Base-by-base conservation (phyloP, 2,888 invertebrate species). In the Cotesia congregata region DNA sequence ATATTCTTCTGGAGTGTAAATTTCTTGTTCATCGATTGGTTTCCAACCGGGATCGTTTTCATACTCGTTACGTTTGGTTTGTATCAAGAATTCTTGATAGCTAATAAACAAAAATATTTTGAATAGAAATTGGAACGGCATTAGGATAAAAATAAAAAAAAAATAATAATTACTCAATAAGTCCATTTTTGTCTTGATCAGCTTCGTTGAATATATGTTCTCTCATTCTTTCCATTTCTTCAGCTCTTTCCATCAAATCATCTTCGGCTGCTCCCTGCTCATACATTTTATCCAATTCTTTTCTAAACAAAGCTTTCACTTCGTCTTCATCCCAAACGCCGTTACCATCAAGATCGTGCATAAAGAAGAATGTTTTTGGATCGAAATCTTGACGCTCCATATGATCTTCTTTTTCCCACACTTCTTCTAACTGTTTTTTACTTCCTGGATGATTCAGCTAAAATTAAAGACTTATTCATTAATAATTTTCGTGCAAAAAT, bases 141-240 rank as follows among this genome's bases (percentile, higher is more conserved):
- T 12, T 20, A 15, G 60, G 15, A 6, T 30, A 15, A 70, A 12
- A 64, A 72, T 38, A 70, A 20, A 70, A 60, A 15, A 39, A 69
- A 39, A 75, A 6, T 6, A 70, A 74, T 30, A 74, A 41, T 76
- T 84, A 92, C 92, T 92, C 92, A 78, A 99, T 97, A 69, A 99
- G 91, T 0, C 95, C 94, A 86, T 99, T 98, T 68, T 92, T 91
- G 89, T 99, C 96, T 38, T 91, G 91, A 89, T 99, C 99, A 74
- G 96, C 94, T 89, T 99, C 98, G 75, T 93, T 93, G 88, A 98
- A 96, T 1, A 99, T 97, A 86, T 98, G 98, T 87, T 99, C 98
- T 6, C 99, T 92, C 99, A 99, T 99, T 50, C 98, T 91, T 88
- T 98, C 97, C 97, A 98, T 97, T 90, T 99, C 99, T 90, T 99